phyloP scores from a whole-genome alignment of 2,113 vertebrate species.

The Myiagra hebetior region DNA sequence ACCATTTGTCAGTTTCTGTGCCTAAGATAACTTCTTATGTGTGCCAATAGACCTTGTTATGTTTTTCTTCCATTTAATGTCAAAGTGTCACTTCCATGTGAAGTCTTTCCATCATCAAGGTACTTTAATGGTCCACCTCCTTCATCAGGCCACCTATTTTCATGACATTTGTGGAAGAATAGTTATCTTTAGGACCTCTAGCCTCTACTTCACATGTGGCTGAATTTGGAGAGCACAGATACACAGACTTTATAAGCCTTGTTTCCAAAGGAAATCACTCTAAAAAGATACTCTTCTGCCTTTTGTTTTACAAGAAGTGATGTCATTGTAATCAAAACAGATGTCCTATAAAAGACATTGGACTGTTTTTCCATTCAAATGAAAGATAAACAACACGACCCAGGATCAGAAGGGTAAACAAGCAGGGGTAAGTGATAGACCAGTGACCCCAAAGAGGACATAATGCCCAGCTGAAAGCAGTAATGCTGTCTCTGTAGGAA shows the following conservation, averaged over 20 bases:
- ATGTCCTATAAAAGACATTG: slow-evolving; percentile 3
- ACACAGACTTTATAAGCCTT: neutral
- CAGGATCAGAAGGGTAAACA: neutral
- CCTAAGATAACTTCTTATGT: neutral
- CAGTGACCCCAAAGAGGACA: neutral
- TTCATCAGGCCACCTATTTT: neutral
- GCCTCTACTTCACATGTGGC: neutral
- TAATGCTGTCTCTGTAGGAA: neutral
- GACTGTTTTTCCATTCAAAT: slow-evolving; percentile 1
- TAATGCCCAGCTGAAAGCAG: neutral
- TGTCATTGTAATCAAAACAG: neutral
- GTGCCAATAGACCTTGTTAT: neutral
- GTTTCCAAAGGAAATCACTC: slow-evolving; percentile 25
- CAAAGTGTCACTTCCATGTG: neutral
- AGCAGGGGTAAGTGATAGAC: neutral
- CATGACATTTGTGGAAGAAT: neutral
- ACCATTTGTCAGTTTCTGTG: neutral
- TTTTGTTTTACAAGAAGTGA: slow-evolving; percentile 46
- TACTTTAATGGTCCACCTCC: neutral
- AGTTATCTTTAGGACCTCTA: neutral
- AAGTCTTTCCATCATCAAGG: neutral
- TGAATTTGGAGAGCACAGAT: neutral
- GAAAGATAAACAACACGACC: neutral
- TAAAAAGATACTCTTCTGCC: slow-evolving; percentile 4
- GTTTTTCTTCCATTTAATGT: neutral